Percentiles rank a stretch among this genome's conserved stretches.
phyloP scores from a whole-genome alignment of 37 sponge, comb jelly and placozoan species.

The Eunapius fragilis region DNA sequence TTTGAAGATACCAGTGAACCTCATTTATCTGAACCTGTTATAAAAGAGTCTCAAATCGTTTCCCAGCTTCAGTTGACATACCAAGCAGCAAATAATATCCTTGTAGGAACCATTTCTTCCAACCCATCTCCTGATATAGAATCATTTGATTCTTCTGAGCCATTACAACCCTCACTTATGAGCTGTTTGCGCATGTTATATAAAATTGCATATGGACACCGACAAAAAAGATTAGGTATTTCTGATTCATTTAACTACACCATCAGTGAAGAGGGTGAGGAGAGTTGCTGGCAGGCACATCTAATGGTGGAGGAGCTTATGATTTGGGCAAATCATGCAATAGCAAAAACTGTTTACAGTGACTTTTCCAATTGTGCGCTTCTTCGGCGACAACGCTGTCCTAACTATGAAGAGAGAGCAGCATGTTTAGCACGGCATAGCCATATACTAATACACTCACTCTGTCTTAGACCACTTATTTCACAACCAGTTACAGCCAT shows the following conservation, averaged over 20 bases:
- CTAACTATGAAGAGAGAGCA: constrained; percentile 12
- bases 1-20: neutral
- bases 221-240: constrained; percentile 15
- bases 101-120: neutral
- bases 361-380: constrained; percentile 14
- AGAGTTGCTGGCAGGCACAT: constrained; percentile 31
- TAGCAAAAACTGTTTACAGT: constrained; percentile 30
- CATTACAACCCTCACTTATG: constrained; percentile 11
- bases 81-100: constrained; percentile 38
- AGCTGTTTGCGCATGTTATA: constrained; percentile 30
- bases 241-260: constrained; percentile 23
- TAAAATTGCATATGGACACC: constrained; percentile 22
- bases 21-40: neutral
- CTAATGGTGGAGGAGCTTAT: constrained; percentile 68
- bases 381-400: constrained; percentile 40
- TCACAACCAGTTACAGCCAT: neutral
- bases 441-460: neutral
- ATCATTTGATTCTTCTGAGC: neutral
- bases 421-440: neutral
- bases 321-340: constrained; percentile 68
- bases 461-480: neutral
- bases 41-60: constrained; percentile 22
- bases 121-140: neutral
- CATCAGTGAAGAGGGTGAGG: constrained; percentile 16
- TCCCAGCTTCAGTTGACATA: constrained; percentile 53